Percentiles rank a stretch among this genome's conserved stretches.
These are phyloP conservation scores for Sarcophaga caerulescens DNA, from an alignment of 2,888 invertebrate genomes.

Conservation along the genomic window DNA sequence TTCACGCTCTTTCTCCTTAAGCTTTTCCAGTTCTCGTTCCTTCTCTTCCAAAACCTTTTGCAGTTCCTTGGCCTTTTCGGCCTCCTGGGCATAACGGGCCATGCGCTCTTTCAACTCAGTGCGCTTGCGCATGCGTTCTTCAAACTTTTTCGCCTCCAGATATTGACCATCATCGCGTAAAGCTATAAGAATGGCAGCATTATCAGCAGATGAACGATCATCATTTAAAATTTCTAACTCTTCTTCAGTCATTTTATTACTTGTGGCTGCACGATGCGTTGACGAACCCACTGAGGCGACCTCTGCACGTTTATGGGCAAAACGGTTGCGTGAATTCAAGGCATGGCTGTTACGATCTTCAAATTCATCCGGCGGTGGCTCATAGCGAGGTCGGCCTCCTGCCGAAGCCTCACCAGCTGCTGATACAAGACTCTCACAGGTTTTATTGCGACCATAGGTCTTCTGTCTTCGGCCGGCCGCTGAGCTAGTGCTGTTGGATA, in stretches of 20 bases:
- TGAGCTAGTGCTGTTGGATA: constrained; percentile 65
- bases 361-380: constrained; percentile 65
- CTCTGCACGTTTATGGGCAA: constrained; percentile 74
- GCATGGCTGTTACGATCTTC: constrained; percentile 65
- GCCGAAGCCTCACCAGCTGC: constrained; percentile 68
- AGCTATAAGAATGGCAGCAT: constrained; percentile 82
- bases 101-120: constrained; percentile 92
- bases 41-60: constrained; percentile 71
- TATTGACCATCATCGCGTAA: constrained; percentile 81
- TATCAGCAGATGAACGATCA: constrained; percentile 82
- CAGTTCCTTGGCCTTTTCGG: constrained; percentile 82
- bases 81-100: constrained; percentile 90
- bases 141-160: constrained; percentile 81
- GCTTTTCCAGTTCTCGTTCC: constrained; percentile 50
- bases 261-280: constrained; percentile 70
- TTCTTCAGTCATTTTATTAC: constrained; percentile 76
- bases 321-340: constrained; percentile 74
- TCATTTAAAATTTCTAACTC: constrained; percentile 81
- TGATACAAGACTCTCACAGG: constrained; percentile 70
- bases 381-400: constrained; percentile 68
- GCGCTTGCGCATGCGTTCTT: constrained; percentile 89
- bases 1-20: constrained; percentile 41
- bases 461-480: constrained; percentile 68
- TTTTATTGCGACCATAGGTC: constrained; percentile 76
- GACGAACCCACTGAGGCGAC: constrained; percentile 71